Evolutionary conservation across 2,888 invertebrate genomes (phyloP).

Genomic region (Heliothis peltigera): DNA sequence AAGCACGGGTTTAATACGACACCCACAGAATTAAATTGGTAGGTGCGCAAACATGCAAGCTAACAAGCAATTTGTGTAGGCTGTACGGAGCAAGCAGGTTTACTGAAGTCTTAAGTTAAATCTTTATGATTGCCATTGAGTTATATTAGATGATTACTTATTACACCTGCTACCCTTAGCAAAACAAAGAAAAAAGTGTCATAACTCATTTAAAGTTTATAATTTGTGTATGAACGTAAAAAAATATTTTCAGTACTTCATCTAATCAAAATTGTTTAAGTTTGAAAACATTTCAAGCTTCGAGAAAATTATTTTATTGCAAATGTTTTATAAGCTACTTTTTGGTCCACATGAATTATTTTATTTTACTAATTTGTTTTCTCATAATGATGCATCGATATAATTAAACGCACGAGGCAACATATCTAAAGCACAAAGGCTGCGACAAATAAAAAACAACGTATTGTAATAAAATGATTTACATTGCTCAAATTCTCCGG

Average conservation of each 20-base stretch:
- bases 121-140: not conserved
- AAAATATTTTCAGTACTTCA: constrained; percentile 17
- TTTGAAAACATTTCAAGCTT: constrained; percentile 25
- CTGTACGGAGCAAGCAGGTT: not conserved
- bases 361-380: constrained; percentile 59
- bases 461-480: constrained; percentile 88
- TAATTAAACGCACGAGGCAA: constrained; percentile 74
- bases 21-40: constrained; percentile 59
- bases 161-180: not conserved
- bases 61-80: constrained; percentile 32
- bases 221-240: not conserved
- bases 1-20: constrained; percentile 74
- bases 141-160: not conserved
- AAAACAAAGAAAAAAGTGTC: not conserved
- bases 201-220: not conserved
- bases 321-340: constrained; percentile 42
- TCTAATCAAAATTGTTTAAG: constrained; percentile 26
- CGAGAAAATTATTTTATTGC: constrained; percentile 17
- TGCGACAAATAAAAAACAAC: constrained; percentile 81
- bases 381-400: constrained; percentile 59
- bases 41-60: constrained; percentile 49
- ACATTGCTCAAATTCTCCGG: constrained; percentile 87
- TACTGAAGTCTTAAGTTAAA: not conserved
- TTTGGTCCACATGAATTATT: constrained; percentile 38
- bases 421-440: constrained; percentile 79